Base-by-base conservation (phyloP, 2,113 vertebrate genomes). In the Sander lucioperca region DNA sequence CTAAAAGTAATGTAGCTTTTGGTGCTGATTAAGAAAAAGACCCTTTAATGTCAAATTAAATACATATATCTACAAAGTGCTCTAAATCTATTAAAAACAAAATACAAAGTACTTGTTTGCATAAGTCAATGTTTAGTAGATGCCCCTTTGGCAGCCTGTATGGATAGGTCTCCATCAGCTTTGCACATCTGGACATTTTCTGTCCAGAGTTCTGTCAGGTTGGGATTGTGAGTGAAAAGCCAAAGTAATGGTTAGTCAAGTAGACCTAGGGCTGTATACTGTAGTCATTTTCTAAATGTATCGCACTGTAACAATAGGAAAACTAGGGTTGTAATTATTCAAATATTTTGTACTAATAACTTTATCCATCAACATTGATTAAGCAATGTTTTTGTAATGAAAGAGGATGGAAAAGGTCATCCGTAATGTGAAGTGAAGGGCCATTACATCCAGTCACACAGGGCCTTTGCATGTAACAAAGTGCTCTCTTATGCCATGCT, bases 301-400 rank as follows among this genome's bases (percentile, higher is more conserved):
- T 36, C 1, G 2, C 21, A 50, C 21, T 15, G 5, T 83, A 14
- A 72, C 54, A 71, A 16, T 2, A 58, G 8, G 3, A 82, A 70
- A 84, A 79, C 23, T 7, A 67, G 19, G 19, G 15, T 13, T 75
- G 70, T 23, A 13, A 4, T 65, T 27, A 47, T 63, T 65, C 4
- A 79, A 25, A 76, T 73, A 6, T 25, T 12, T 63, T 67, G 2
- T 1, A 36, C 77, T 21, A 58, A 78, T 23, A 79, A 63, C 48
- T 59, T 68, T 72, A 68, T 58, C 15, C 43, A 68, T 69, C 54
- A 12, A 3, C 54, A 36, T 19, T 63, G 23, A 21, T 65, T 69
- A 71, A 84, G 47, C n/a, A 47, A 70, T 43, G 64, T 56, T 13
- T 77, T 56, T 74, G 15, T 43, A 82, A 80, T 57, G 21, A 78